Base-by-base conservation (phyloP, 1,140 invertebrate genomes). In the Subanguina moxae region DNA sequence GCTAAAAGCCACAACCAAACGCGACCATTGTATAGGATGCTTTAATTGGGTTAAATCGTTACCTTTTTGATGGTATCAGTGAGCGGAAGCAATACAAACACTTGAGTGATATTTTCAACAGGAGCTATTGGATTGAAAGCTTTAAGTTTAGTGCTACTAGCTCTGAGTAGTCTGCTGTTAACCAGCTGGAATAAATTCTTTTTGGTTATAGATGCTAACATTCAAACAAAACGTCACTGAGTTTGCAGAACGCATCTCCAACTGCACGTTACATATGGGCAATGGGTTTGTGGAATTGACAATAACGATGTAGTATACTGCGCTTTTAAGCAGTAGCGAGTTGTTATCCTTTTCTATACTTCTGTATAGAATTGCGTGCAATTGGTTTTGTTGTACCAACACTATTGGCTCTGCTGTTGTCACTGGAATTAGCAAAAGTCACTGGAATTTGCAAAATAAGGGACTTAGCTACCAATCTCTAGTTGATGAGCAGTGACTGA, bases 401-500 rank as follows among this genome's bases (percentile, higher is more conserved):
- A 66, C 7, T 21, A 66, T 65, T 38, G 64, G 64, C 19, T 66
- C 64, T 0, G 30, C 30, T 25, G 59, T 13, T 64, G 58, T 25
- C 23, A 27, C 48, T 52, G 3, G n/a, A 52, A 52, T 5, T 19
- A 27, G 11, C n/a, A n/a, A n/a, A n/a, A n/a, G n/a, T n/a, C n/a
- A n/a, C n/a, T n/a, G n/a, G n/a, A n/a, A n/a, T n/a, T n/a, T n/a
- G n/a, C n/a, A n/a, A n/a, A n/a, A n/a, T n/a, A n/a, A n/a, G n/a
- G n/a, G n/a, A n/a, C n/a, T n/a, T n/a, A n/a, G 13, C 67, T 66
- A 66, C 64, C 21, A 27, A 66, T 59, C 13, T 66, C 64, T 0
- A 66, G n/a, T 42, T 66, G 62, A 19, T 66, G 15, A 5, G 46
- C 7, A 0, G 7, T 46, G 57, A 66, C 63, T 38, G 21, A 25